Percentiles rank a stretch among this genome's conserved stretches.
Evolutionary conservation across 1,140 invertebrate genomes (phyloP).

Genomic region (Oedothorax gibbosus): DNA sequence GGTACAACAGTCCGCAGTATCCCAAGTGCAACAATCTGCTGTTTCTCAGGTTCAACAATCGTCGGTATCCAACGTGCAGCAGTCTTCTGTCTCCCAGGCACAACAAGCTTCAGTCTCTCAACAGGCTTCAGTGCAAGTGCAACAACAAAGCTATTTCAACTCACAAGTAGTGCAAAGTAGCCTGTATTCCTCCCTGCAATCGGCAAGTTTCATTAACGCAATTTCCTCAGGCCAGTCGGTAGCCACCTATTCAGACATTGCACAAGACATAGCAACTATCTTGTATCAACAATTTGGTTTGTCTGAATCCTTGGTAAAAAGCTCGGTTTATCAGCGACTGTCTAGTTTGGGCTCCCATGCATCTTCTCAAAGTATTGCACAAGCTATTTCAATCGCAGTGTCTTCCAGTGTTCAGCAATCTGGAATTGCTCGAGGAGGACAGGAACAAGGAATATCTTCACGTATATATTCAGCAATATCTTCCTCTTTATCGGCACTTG

Average conservation of each 20-base stretch:
- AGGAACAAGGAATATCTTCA: background rate
- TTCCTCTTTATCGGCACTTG: background rate
- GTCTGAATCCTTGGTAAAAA: background rate
- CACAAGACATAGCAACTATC: background rate
- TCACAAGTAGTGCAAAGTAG: background rate
- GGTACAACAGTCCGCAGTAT: background rate
- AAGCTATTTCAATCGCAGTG: background rate
- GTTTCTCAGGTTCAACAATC: background rate
- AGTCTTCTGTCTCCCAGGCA: background rate
- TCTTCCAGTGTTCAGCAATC: background rate
- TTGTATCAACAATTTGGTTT: background rate
- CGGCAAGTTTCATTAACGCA: background rate
- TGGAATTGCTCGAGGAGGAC: background rate
- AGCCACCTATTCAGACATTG: background rate
- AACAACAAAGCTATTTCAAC: background rate
- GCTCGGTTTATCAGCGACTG: background rate
- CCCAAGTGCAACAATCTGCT: background rate
- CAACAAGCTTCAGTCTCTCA: background rate
- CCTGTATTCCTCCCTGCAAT: background rate
- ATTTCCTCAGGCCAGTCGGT: background rate
- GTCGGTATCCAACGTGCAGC: background rate
- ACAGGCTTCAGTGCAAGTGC: background rate
- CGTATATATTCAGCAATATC: background rate
- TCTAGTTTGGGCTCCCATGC: background rate
- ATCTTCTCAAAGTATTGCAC: background rate